phyloP scores from a whole-genome alignment of 2,113 vertebrate genomes.

The Arenaria interpres region DNA sequence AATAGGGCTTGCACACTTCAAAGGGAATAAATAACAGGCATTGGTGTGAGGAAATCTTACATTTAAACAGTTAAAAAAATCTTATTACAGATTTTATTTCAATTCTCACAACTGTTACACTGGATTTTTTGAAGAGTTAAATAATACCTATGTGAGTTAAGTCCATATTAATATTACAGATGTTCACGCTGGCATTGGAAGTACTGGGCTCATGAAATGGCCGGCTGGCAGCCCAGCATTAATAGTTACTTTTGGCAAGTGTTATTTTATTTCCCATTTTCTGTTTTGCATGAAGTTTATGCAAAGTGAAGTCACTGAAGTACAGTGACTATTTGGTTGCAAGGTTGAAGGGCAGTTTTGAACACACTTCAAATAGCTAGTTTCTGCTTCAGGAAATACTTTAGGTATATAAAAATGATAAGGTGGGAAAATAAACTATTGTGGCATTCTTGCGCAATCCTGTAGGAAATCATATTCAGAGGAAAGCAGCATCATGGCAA shows the following conservation, averaged over 20 bases:
- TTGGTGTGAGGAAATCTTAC: background rate
- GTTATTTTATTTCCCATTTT: background rate
- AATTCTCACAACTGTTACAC: background rate
- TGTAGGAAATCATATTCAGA: background rate
- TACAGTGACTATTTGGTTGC: background rate
- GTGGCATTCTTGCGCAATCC: background rate
- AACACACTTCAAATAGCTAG: background rate
- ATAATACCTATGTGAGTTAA: rapidly evolving
- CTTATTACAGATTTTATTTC: background rate
- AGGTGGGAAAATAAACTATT: background rate
- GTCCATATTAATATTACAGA: background rate
- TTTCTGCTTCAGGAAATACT: background rate
- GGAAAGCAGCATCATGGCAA: background rate
- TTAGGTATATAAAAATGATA: background rate
- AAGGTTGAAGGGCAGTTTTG: background rate
- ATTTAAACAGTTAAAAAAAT: background rate
- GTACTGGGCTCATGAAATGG: background rate
- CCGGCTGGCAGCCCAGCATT: background rate
- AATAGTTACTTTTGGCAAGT: background rate
- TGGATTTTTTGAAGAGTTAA: background rate
- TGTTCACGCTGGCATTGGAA: background rate
- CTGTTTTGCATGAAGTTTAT: background rate
- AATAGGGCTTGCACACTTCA: background rate
- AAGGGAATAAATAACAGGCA: background rate
- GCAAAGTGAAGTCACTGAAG: no score